phyloP scores from a whole-genome alignment of 2,888 invertebrate genomes.

The Polydesmus complanatus region DNA sequence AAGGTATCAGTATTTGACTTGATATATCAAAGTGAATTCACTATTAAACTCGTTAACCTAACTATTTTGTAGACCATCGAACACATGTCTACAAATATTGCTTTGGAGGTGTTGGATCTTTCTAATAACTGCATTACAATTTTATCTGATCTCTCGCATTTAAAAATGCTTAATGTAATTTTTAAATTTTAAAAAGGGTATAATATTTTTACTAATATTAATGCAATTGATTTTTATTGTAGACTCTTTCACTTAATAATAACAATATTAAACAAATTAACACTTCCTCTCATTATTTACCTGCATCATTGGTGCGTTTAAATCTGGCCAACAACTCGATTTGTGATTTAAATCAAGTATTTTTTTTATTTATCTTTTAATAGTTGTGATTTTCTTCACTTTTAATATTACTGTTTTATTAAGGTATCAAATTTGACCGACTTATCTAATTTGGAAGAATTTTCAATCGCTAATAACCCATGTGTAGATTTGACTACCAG shows the following conservation, averaged over 20 bases:
- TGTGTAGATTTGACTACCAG: conserved; percentile 65
- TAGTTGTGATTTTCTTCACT: not conserved
- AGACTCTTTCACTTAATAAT: conserved; percentile 72
- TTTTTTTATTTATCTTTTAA: conserved; percentile 31
- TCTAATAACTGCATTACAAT: conserved; percentile 77
- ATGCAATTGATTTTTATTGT: conserved; percentile 22
- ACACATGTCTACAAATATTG: conserved; percentile 64
- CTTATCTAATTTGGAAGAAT: conserved; percentile 57
- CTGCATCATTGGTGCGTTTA: conserved; percentile 45
- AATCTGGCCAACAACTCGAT: conserved; percentile 33
- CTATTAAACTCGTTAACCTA: not conserved
- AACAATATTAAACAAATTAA: conserved; percentile 69
- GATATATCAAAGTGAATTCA: not conserved
- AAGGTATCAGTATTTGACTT: conserved; percentile 42
- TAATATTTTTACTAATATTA: not conserved
- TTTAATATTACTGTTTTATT: conserved; percentile 35
- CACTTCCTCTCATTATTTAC: conserved; percentile 69
- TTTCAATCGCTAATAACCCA: conserved; percentile 75
- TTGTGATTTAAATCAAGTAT: conserved; percentile 33
- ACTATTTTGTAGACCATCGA: conserved; percentile 53
- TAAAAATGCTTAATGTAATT: conserved; percentile 65
- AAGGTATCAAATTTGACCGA: conserved; percentile 65
- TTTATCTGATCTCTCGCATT: conserved; percentile 67
- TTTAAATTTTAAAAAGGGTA: not conserved
- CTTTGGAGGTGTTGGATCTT: conserved; percentile 69